Percentiles rank a stretch among this genome's conserved stretches.
These are phyloP conservation scores for Parnassius orleans DNA, from an alignment of 2,888 invertebrate genomes.

Conservation along the genomic window DNA sequence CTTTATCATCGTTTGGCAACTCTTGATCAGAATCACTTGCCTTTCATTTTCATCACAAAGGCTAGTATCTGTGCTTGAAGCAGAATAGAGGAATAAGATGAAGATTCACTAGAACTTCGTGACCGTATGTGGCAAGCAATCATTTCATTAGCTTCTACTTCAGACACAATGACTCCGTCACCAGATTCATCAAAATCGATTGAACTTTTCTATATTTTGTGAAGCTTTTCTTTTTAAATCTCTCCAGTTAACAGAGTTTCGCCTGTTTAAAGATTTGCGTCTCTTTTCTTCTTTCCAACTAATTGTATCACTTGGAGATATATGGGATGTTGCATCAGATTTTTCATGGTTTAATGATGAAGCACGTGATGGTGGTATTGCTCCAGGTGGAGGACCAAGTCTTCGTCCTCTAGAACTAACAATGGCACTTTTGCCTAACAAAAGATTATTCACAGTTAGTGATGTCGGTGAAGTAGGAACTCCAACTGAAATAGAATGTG, in stretches of 20 bases:
- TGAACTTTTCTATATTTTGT: constrained; percentile 63
- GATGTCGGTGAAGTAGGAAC: constrained; percentile 82
- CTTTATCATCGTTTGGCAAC: constrained; percentile 54
- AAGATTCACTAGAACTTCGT: constrained; percentile 82
- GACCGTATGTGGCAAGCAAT: constrained; percentile 71
- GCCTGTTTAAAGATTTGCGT: constrained; percentile 62
- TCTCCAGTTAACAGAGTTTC: constrained; percentile 78
- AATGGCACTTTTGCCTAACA: constrained; percentile 91
- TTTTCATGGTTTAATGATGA: constrained; percentile 49
- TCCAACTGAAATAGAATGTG: constrained; percentile 55
- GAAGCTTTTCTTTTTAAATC: constrained; percentile 65
- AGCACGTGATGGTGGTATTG: constrained; percentile 84
- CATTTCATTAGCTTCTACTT: constrained; percentile 74
- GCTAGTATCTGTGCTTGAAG: constrained; percentile 91
- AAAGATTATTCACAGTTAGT: constrained; percentile 90
- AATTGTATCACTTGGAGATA: constrained; percentile 81
- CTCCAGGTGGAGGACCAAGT: constrained; percentile 85
- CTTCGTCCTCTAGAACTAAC: constrained; percentile 86
- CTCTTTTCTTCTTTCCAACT: constrained; percentile 88
- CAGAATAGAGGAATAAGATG: constrained; percentile 83
- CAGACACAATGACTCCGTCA: constrained; percentile 73
- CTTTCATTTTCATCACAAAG: constrained; percentile 89
- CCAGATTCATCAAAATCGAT: constrained; percentile 73
- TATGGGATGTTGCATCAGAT: constrained; percentile 43
- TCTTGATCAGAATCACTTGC: constrained; percentile 83